Evolutionary conservation across 2,113 vertebrate species (phyloP).

Genomic region (Zapornia atra): DNA sequence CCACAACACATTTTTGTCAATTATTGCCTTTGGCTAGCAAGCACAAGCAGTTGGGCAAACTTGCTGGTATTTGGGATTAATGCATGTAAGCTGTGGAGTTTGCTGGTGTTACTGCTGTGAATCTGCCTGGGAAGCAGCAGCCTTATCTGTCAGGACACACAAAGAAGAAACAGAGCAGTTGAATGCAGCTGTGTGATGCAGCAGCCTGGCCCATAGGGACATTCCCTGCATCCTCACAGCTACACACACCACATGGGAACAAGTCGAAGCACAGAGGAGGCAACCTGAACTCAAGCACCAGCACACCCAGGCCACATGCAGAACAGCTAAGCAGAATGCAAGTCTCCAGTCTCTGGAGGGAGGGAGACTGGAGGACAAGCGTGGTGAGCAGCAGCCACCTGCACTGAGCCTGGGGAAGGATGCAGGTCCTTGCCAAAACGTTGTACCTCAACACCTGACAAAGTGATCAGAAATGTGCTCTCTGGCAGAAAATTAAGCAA

Average conservation of each 20-base stretch:
- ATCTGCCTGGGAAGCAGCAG: background rate
- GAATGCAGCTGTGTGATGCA: accelerated
- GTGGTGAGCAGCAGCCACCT: accelerated
- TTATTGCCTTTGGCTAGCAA: background rate
- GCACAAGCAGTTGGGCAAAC: background rate
- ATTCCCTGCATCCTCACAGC: background rate
- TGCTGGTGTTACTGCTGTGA: background rate
- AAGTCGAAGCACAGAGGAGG: background rate
- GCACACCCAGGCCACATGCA: background rate
- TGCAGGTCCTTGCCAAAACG: background rate
- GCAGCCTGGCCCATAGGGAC: accelerated
- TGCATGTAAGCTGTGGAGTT: background rate
- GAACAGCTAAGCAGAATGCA: background rate
- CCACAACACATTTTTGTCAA: background rate
- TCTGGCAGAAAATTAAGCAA: background rate
- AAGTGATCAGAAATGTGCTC: background rate
- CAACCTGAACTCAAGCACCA: background rate
- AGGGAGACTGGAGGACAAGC: background rate
- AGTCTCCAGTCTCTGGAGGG: background rate
- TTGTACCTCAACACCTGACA: background rate
- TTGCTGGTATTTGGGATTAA: background rate
- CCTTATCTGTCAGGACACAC: background rate
- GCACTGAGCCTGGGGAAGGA: background rate
- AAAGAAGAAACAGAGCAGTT: background rate
- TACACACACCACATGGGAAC: accelerated